phyloP scores from a whole-genome alignment of 2,113 vertebrate genomes.

The Passer montanus region DNA sequence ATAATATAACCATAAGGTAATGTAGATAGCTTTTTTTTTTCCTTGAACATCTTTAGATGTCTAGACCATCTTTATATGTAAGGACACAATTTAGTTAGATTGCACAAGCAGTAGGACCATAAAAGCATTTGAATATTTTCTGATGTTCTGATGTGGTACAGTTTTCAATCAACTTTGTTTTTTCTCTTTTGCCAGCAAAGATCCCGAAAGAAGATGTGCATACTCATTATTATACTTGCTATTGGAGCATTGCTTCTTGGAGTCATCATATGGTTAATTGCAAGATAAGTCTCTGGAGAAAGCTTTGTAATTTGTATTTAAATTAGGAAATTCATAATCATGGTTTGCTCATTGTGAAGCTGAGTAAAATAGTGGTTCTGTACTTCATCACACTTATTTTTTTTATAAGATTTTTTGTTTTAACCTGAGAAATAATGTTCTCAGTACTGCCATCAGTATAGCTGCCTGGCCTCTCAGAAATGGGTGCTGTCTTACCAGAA shows the following conservation, averaged over 20 bases:
- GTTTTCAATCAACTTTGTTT: neutral
- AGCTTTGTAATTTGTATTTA: neutral
- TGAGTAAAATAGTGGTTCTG: slow-evolving; percentile 46
- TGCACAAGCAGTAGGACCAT: neutral
- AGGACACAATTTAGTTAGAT: neutral
- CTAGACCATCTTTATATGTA: neutral
- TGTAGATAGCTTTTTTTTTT: neutral
- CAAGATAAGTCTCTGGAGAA: slow-evolving; percentile 5
- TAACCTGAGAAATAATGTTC: neutral
- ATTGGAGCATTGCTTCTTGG: slow-evolving; percentile 76
- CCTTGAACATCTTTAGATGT: neutral
- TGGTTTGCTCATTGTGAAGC: slow-evolving; percentile 50
- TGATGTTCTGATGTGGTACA: neutral
- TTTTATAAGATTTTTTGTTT: slow-evolving; percentile 14
- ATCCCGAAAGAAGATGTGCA: slow-evolving; percentile 94
- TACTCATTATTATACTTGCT: slow-evolving; percentile 81
- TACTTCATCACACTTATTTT: slow-evolving; percentile 44
- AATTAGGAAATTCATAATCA: slow-evolving; percentile 28
- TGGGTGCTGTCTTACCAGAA: neutral
- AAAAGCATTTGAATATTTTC: neutral
- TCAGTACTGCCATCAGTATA: neutral
- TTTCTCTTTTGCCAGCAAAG: slow-evolving; percentile 76
- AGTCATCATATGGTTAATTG: slow-evolving; percentile 77
- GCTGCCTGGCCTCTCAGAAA: neutral
- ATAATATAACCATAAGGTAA: neutral